These are phyloP conservation scores for Nyctibius grandis DNA, from an alignment of 2,797 vertebrate species.

Conservation along the genomic window DNA sequence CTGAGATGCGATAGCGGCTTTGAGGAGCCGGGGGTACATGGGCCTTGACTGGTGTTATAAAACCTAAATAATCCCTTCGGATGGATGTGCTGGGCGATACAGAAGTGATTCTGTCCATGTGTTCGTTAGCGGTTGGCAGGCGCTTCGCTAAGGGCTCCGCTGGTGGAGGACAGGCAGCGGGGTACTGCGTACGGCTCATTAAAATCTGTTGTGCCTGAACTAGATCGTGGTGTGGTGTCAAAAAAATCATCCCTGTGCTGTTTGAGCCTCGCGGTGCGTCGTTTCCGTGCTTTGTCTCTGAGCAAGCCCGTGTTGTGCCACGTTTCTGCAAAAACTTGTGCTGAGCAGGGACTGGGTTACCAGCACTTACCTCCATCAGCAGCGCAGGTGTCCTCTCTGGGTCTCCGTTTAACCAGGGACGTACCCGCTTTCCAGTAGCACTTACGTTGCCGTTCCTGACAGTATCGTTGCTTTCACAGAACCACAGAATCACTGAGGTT, in stretches of 20 bases:
- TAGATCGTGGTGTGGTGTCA: not conserved
- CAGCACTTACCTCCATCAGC: rapidly evolving
- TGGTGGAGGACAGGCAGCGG: rapidly evolving
- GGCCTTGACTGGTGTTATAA: not conserved
- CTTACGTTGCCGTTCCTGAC: rapidly evolving
- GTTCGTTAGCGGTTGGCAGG: not conserved
- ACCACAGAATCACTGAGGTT: no score
- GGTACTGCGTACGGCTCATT: not conserved
- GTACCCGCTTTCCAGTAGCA: rapidly evolving
- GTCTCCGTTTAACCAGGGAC: no score
- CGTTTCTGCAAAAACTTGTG: not conserved
- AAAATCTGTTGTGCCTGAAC: not conserved
- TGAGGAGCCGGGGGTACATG: no score
- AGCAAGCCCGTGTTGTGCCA: rapidly evolving
- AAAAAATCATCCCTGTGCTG: no score
- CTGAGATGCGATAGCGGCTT: rapidly evolving
- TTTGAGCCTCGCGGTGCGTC: not conserved
- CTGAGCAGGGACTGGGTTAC: not conserved
- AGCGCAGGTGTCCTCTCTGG: not conserved
- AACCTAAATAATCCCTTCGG: not conserved
- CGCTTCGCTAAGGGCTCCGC: rapidly evolving
- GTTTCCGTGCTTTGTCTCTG: rapidly evolving
- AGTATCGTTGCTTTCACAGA: rapidly evolving
- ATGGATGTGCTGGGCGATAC: not conserved
- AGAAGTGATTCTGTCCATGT: not conserved